Base-by-base conservation (phyloP, 35 echinoderm and acorn worm species). In the Heliocidaris erythrogramma region DNA sequence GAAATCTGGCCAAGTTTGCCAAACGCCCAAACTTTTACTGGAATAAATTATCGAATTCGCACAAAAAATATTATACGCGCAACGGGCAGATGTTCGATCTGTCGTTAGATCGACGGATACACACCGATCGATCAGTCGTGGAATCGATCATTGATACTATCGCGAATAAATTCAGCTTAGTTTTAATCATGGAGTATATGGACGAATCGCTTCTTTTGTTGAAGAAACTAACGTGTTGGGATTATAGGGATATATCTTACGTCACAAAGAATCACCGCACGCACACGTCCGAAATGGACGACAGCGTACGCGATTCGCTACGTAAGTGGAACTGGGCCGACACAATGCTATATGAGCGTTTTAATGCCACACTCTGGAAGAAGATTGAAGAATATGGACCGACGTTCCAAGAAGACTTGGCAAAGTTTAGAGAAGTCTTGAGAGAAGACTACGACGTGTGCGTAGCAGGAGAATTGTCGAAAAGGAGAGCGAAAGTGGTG, bases 121-220 rank as follows among this genome's bases (percentile, higher is more conserved):
- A 95, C 29, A 87, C 86, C 32, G 92, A 97, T 95, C 90, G 94
- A 49, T 50, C 65, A 14, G 9, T 97, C 5, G 95, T 97, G 49
- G 27, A 85, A 59, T 21, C 93, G 21, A 89, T 61, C 69, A 78
- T 95, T 27, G 35, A 27, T 0, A 30, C n/a, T 21, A 30, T 97
- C 30, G 48, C 30, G 13, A 90, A 91, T 31, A 93, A 97, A 94
- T 59, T 97, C 30, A 86, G 59, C 47, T 88, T 97, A 13, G 96
- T 97, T 0, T 30, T 97, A 30, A 90, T 97, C 24, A 95, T 91
- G 49, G 96, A 97, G 59, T 95, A 97, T 94, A 96, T 95, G 32
- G 96, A 97, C n/a, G 96, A 97, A 47, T 97, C 96, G 24, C 91
- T 97, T 30, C 90, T 97, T 48, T 59, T 97, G n/a, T 31, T 97